These are phyloP conservation scores for Oryzaephilus surinamensis DNA, from an alignment of 1,140 invertebrate species.

Conservation along the genomic window DNA sequence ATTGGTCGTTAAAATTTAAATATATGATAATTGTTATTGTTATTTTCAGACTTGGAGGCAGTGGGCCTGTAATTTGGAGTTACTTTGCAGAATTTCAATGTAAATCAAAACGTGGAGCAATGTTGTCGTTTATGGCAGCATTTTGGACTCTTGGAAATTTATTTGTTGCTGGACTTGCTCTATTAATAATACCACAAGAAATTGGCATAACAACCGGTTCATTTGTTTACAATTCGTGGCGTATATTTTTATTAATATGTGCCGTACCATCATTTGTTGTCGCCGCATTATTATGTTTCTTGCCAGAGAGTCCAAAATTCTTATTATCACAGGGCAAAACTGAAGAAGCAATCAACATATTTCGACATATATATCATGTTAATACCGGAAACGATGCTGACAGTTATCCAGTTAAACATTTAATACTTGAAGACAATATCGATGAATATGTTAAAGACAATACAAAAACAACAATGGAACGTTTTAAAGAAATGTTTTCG, in stretches of 20 bases:
- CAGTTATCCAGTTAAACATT: constrained; percentile 65
- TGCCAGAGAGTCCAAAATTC: constrained; percentile 91
- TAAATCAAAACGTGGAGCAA: constrained; percentile 75
- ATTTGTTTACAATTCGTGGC: constrained; percentile 83
- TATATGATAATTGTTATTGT: not conserved
- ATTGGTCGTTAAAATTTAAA: too few relatives aligned
- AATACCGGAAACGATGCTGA: constrained; percentile 65
- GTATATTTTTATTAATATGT: constrained; percentile 80
- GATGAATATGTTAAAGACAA: constrained; percentile 8
- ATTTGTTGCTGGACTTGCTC: constrained; percentile 77
- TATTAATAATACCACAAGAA: constrained; percentile 71
- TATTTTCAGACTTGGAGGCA: constrained; percentile 73
- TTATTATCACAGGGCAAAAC: constrained; percentile 64
- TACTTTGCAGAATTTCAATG: constrained; percentile 93
- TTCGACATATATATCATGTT: constrained; percentile 64
- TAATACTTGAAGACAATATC: constrained; percentile 55
- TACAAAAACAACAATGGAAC: constrained; percentile 46
- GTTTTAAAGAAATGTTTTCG: constrained; percentile 56
- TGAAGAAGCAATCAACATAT: constrained; percentile 68
- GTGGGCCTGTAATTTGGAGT: constrained; percentile 89
- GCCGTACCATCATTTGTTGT: constrained; percentile 77
- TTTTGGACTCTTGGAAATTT: constrained; percentile 88
- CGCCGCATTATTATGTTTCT: constrained; percentile 64
- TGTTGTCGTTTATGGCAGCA: constrained; percentile 85
- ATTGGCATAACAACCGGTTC: constrained; percentile 50